Percentiles rank a stretch among this genome's conserved stretches.
phyloP scores from a whole-genome alignment of 2,113 vertebrate genomes.

The Spea bombifrons region DNA sequence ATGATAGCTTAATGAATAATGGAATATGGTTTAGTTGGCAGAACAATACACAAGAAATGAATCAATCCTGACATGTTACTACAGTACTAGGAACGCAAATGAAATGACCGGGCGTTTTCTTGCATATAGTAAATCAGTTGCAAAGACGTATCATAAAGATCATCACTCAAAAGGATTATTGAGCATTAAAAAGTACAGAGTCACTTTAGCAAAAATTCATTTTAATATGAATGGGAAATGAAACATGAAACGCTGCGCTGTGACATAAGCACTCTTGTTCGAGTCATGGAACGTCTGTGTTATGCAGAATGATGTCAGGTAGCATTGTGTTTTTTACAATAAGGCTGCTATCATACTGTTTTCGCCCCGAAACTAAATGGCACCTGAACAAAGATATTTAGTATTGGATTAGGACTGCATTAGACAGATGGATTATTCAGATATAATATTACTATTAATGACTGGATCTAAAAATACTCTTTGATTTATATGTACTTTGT shows the following conservation, averaged over 20 bases:
- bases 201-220: background rate
- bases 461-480: too few relatives aligned
- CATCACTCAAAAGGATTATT: background rate
- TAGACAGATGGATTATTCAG: background rate
- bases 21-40: background rate
- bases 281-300: background rate
- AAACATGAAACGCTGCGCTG: background rate
- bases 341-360: background rate
- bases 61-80: too few relatives aligned
- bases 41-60: too few relatives aligned
- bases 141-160: too few relatives aligned
- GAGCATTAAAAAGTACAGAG: background rate
- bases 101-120: too few relatives aligned
- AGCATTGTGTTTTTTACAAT: background rate
- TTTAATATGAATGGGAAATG: conserved; percentile 6
- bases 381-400: background rate
- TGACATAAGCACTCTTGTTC: background rate
- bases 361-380: background rate
- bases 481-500: too few relatives aligned
- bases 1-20: background rate
- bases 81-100: too few relatives aligned
- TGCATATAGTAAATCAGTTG: too few relatives aligned
- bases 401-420: background rate
- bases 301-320: background rate
- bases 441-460: too few relatives aligned